Evolutionary conservation across 2,113 vertebrate species (phyloP).

Genomic region (Merops nubicus): DNA sequence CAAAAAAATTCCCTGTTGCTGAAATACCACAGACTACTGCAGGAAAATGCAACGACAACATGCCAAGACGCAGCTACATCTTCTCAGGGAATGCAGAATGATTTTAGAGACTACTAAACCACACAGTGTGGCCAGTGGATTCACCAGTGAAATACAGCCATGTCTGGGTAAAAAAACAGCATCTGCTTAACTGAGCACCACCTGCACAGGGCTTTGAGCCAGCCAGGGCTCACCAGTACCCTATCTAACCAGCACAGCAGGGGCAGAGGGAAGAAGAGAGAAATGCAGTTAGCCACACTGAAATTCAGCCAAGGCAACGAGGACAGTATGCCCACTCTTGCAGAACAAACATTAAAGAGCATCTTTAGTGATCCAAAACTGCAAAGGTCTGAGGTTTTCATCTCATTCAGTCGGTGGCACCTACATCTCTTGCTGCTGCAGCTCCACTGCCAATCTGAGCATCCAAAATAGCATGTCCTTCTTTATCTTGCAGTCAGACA

Average conservation of each 20-base stretch:
- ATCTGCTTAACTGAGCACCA: background rate
- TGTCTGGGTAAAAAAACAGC: background rate
- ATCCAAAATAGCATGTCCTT: background rate
- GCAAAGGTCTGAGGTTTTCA: background rate
- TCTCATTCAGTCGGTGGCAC: background rate
- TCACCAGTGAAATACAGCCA: background rate
- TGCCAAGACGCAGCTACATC: fast-evolving
- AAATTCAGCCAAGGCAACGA: background rate
- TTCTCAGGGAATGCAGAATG: background rate
- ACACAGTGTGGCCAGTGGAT: background rate
- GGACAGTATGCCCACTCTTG: background rate
- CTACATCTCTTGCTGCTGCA: background rate
- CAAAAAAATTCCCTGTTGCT: background rate
- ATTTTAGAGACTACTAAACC: background rate
- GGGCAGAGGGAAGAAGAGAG: background rate
- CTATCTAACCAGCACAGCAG: background rate
- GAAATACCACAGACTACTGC: background rate
- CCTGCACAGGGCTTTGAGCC: background rate
- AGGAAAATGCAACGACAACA: background rate
- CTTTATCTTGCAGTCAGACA: background rate
- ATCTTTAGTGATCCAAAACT: background rate
- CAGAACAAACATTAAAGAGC: background rate
- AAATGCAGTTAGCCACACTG: background rate
- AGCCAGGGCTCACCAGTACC: background rate
- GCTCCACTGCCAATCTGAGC: background rate